These are phyloP conservation scores for Lepidochitona cinerea DNA, from an alignment of 2,888 invertebrate species.

Conservation along the genomic window DNA sequence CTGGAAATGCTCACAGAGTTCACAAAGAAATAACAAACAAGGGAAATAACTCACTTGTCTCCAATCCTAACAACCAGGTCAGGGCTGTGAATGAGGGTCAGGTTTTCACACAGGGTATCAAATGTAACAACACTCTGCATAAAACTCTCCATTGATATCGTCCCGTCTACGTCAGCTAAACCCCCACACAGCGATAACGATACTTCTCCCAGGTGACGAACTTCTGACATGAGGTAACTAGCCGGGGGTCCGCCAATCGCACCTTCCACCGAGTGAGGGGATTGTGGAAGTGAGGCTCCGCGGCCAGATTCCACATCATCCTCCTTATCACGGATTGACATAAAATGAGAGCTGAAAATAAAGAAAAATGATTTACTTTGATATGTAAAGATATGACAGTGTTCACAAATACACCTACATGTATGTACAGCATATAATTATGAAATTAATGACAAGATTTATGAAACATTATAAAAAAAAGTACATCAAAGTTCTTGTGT, in stretches of 20 bases:
- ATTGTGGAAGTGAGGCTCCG: constrained; percentile 94
- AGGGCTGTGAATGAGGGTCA: constrained; percentile 81
- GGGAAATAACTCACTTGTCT: constrained; percentile 79
- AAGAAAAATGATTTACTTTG: too few species aligned
- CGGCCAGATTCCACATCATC: constrained; percentile 97
- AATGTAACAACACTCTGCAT: constrained; percentile 77
- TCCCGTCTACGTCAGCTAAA: constrained; percentile 70
- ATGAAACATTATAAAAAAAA: too few species aligned
- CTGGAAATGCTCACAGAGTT: too few species aligned
- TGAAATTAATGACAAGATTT: too few species aligned
- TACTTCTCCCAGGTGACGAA: constrained; percentile 74
- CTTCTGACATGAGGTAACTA: constrained; percentile 42
- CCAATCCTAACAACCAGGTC: constrained; percentile 87
- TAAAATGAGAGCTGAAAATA: constrained; percentile 8
- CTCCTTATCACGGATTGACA: constrained; percentile 74
- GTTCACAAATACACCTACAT: too few species aligned
- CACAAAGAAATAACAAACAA: too few species aligned
- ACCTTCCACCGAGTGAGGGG: constrained; percentile 87
- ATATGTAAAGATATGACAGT: too few species aligned
- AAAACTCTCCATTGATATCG: constrained; percentile 77
- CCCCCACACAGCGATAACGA: constrained; percentile 86
- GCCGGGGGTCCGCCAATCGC: constrained; percentile 71
- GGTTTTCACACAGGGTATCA: constrained; percentile 78
- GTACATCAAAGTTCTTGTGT: too few species aligned
- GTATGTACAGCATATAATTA: too few species aligned